Evolutionary conservation across 2,888 invertebrate genomes (phyloP).

Genomic region (Synergus laeviventris): DNA sequence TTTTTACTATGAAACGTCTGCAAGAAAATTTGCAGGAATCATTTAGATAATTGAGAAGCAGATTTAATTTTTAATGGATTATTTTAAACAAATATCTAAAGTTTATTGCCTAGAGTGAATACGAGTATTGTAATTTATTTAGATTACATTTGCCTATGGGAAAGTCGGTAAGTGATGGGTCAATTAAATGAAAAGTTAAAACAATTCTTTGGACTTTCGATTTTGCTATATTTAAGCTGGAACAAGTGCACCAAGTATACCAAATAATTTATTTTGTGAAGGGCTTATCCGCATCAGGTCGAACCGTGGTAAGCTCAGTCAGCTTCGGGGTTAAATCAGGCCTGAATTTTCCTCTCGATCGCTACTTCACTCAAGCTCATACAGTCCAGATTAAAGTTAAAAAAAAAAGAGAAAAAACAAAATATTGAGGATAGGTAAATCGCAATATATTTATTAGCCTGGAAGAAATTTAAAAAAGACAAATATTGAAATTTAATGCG

Average conservation of each 20-base stretch:
- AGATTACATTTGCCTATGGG: no score
- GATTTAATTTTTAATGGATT: background rate
- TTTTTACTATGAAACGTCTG: background rate
- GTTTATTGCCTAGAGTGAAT: conserved; percentile 18
- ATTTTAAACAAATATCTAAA: conserved; percentile 29
- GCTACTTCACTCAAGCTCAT: background rate
- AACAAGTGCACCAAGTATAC: background rate
- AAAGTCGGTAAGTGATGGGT: no score
- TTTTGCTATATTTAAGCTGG: no score
- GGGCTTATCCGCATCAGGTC: background rate
- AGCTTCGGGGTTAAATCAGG: conserved; percentile 9
- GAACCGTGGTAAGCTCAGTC: background rate
- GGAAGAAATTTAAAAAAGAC: no score
- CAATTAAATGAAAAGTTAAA: no score
- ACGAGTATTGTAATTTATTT: background rate
- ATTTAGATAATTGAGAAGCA: background rate
- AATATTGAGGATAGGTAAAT: no score
- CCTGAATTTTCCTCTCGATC: background rate
- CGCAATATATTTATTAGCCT: no score
- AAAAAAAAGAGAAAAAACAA: no score
- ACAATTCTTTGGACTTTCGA: no score
- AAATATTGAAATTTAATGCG: no score
- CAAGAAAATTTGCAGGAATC: background rate
- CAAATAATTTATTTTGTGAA: background rate
- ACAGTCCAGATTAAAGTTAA: background rate